Percentiles rank a stretch among this genome's conserved stretches.
Evolutionary conservation across 53 echinoderm and acorn worm genomes (phyloP).

Genomic region (Crossaster papposus): DNA sequence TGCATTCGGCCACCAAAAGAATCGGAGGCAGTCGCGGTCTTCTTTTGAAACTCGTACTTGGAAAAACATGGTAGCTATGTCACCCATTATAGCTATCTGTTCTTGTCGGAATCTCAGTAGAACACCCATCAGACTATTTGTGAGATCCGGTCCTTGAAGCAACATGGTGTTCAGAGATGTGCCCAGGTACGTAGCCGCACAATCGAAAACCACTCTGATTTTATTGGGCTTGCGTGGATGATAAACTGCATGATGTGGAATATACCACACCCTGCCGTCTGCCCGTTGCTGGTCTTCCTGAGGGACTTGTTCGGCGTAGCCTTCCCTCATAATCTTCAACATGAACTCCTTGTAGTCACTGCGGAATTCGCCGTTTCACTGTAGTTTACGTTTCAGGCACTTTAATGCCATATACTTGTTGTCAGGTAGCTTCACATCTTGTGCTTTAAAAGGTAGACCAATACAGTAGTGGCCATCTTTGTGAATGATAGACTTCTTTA

Average conservation of each 20-base stretch:
- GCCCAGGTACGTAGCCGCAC: constrained; percentile 58
- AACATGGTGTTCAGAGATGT: constrained; percentile 60
- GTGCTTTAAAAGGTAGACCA: constrained; percentile 54
- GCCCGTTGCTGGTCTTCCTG: constrained; percentile 13
- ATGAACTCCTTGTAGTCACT: constrained; percentile 61
- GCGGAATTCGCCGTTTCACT: constrained; percentile 38
- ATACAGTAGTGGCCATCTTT: constrained; percentile 48
- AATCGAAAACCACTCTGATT: constrained; percentile 68
- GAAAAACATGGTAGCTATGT: constrained; percentile 54
- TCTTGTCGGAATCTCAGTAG: constrained; percentile 62
- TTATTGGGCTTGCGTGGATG: constrained; percentile 65
- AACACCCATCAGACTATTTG: constrained; percentile 67
- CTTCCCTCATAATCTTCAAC: constrained; percentile 56
- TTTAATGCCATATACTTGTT: constrained; percentile 53
- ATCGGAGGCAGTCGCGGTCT: constrained; percentile 51
- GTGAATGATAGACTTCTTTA: constrained; percentile 31
- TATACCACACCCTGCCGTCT: no score
- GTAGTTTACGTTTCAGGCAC: constrained; percentile 47
- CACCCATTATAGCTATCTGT: constrained; percentile 50
- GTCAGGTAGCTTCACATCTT: constrained; percentile 36
- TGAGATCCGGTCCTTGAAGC: constrained; percentile 73
- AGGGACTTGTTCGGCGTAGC: constrained; percentile 66
- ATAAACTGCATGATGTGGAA: constrained; percentile 71
- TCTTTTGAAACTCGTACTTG: constrained; percentile 43
- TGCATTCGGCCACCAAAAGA: constrained; percentile 49